Base-by-base conservation (phyloP, 2,888 invertebrate species). In the Ectemnius lituratus region DNA sequence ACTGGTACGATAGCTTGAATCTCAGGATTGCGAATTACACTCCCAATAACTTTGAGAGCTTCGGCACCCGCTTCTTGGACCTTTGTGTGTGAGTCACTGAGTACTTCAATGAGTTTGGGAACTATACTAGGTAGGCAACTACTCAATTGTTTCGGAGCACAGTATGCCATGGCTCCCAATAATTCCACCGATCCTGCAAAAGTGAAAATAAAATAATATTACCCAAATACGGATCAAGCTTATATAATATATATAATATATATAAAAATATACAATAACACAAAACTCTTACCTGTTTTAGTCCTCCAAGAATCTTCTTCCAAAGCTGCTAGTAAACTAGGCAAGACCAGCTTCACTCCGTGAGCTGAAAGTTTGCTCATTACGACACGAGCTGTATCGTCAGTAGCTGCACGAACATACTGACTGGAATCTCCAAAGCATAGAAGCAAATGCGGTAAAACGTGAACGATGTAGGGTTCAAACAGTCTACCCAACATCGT, bases 221-320 rank as follows among this genome's bases (percentile, higher is more conserved):
- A 23, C 23, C 20, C 23, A 23, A 23, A 23, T 3, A 23, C 23
- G 23, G 23, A 23, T 23, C 3, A 23, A 23, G 23, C 23, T 23
- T 23, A 2, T 23, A 23, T 23, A 23, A 23, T 3, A 23, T 23
- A 2, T 23, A 23, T 23, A 23, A 23, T 3, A 23, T 2, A 23
- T 2, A 23, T 23, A 23, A 47, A 47, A 47, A 47, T 47, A 47
- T 4, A 75, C 23, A 23, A 23, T 23, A 2, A 3, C 23, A 23
- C 23, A 23, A 23, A 23, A 23, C 3, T 23, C 78, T 83, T 65
- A 94, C 95, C 97, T 6, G 97, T 97, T 92, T 99, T 99, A 0
- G 99, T 99, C 87, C 99, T 93, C 99, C 99, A 99, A 16, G 98
- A 98, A 91, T 99, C 99, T 90, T 99, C 98, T 90, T 99, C 97